Base-by-base conservation (phyloP, 2,113 vertebrate species). In the Haemorhous mexicanus region DNA sequence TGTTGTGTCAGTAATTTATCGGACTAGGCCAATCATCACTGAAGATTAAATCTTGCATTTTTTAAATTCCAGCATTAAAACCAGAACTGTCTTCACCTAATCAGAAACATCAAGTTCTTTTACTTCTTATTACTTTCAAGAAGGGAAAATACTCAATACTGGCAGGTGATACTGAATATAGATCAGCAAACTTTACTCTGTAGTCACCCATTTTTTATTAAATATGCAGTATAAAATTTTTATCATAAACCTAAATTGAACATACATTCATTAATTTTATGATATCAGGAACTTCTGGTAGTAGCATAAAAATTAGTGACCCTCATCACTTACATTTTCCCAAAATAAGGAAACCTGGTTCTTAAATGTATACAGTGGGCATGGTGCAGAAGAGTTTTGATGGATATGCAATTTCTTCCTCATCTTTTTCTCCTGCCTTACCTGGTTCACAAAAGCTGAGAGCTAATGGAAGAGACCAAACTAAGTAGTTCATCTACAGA, bases 41-140 rank as follows among this genome's bases (percentile, higher is more conserved):
- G 39, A 89, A 95, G 46, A 97, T 79, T 90, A 92, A 77, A 92
- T 74, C 64, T 86, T 84, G 8, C 24, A 86, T 75, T 72, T 82
- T 81, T 87, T 87, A 62, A 84, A 77, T 63, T 94, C 43, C 46
- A 87, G 44, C 26, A 46, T 49, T 92, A 90, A 61, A 84, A 96
- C 94, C 33, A 89, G 49, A 91, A 89, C 28, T 11, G 2, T 53
- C 28, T 52, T 68, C 46, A 56, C 35, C 62, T 90, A 59, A n/a
- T 89, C 80, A 93, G 59, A 95, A 94, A 84, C 15, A 73, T 30
- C 20, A 37, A 77, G 33, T 82, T 82, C 62, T 89, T 58, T 32
- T 66, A 46, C n/a, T 77, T 89, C 64, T 50, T 77, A 74, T 5
- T 59, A 39, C 24, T 35, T 83, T 73, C 41, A 81, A 61, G 27